Base-by-base conservation (phyloP, 1,140 invertebrate species). In the Diprion similis region DNA sequence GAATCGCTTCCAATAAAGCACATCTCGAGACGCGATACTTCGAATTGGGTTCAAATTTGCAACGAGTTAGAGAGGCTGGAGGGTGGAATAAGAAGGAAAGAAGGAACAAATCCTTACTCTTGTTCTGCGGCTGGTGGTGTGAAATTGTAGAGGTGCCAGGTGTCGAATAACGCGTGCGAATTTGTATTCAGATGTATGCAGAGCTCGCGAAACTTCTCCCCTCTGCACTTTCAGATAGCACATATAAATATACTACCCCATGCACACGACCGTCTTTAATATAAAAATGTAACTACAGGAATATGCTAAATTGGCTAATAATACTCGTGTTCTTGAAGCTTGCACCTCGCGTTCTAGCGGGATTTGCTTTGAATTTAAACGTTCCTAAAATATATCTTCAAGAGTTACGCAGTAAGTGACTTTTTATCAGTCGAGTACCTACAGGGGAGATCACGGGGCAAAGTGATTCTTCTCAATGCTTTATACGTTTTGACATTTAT, bases 281-380 rank as follows among this genome's bases (percentile, higher is more conserved):
- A 68, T 68, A 68, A 68, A 68, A 68, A 13, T 68, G 66, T 68
- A 68, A 68, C 66, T 68, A 68, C 66, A 45, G 66, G 66, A 68
- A 68, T 68, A 68, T 68, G 66, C 66, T 68, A 68, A 68, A 68
- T 68, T 68, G 66, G 66, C 66, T 68, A 68, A 68, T 68, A 68
- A 68, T 82, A 79, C 73, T 74, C 80, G 79, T 74, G 78, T 82
- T 81, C 80, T 82, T 82, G 81, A 78, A 70, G 71, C 51, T 59
- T 59, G 51, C 51, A 59, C 6, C 24, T 1, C 51, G 51, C 51
- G 51, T 59, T 17, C 11, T 15, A 17, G 51, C 51, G n/a, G 51
- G 51, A 13, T 59, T 59, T 59, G 9, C 51, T 59, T 59, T 59
- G 51, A 59, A 59, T 59, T 59, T 59, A 59, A 59, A 59, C 51